Base-by-base conservation (phyloP, 2,797 vertebrate species). In the Gouania willdenowi region DNA sequence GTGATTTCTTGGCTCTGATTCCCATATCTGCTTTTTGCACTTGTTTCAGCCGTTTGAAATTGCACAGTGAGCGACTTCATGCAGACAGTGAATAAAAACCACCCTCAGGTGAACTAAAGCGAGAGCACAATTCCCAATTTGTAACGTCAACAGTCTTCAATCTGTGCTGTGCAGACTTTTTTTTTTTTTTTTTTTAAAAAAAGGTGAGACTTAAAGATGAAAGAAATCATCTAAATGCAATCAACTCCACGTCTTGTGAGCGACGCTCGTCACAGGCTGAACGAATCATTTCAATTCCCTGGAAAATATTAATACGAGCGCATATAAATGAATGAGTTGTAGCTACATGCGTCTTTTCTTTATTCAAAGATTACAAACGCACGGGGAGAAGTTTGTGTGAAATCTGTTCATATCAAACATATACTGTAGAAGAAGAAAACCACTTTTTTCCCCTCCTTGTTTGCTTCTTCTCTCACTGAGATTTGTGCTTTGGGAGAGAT, bases 261-360 rank as follows among this genome's bases (percentile, higher is more conserved):
- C 60, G 3, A 26, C 2, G 18, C 43, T 62, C 41, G 54, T 73
- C 53, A 41, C 43, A n/a, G 64, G 26, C 38, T 54, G 42, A 72
- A 71, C 27, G 38, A 67, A 63, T 67, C 63, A 78, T 62, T 74
- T 66, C 66, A 59, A 71, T 53, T 69, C 43, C 60, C 34, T 39
- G 12, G 55, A 53, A 75, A 83, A 72, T 66, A 68, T 77, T 70
- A 74, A 77, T 61, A 60, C n/a, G 52, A 64, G 44, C 52, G 41
- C 71, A 68, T 75, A 67, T 62, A 77, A 75, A 66, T 68, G 60
- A 42, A 66, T 9, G 54, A 76, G 76, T 61, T 65, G 59, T 55
- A 36, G n/a, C 54, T 52, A 53, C 24, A n/a, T n/a, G n/a, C 37
- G 44, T 41, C 32, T 2, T 39, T 36, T 17, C 34, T 58, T 46